These are phyloP conservation scores for Syrrhaptes paradoxus DNA, from an alignment of 2,113 vertebrate species.

Conservation along the genomic window DNA sequence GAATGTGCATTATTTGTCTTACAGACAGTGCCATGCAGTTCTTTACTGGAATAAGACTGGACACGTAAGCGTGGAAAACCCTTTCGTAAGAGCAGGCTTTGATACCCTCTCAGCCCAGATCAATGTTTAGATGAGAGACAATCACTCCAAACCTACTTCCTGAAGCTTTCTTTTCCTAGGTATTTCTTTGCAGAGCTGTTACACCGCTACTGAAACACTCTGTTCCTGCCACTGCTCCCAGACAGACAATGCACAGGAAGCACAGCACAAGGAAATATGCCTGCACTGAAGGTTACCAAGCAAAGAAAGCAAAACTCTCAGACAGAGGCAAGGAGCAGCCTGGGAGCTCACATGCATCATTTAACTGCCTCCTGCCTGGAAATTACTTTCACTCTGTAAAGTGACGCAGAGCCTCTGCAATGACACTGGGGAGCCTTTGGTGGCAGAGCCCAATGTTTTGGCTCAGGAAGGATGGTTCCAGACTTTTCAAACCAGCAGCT, in stretches of 20 bases:
- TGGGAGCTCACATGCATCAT: fast-evolving
- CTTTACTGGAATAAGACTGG: not conserved
- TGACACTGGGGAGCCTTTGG: fast-evolving
- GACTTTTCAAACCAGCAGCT: not conserved
- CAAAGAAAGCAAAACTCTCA: not conserved
- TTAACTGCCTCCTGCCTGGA: not conserved
- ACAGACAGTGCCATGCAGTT: not conserved
- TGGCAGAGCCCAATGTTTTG: fast-evolving
- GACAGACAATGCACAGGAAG: not conserved
- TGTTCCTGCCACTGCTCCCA: not conserved
- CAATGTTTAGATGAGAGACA: not conserved
- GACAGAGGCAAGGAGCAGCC: not conserved
- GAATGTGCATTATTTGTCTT: not conserved
- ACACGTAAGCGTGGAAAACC: not conserved
- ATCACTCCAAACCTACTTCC: not conserved
- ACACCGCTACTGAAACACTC: fast-evolving
- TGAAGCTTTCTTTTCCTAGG: not conserved
- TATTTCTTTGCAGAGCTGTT: not conserved
- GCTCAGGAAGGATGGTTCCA: not conserved
- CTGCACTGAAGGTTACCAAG: fast-evolving
- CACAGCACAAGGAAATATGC: fast-evolving
- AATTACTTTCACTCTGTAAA: not conserved
- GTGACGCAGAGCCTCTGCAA: not conserved
- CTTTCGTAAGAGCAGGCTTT: not conserved
- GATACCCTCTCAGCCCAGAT: not conserved